Evolutionary conservation across 2,888 invertebrate genomes (phyloP).

Genomic region (Sialis fuliginosa): DNA sequence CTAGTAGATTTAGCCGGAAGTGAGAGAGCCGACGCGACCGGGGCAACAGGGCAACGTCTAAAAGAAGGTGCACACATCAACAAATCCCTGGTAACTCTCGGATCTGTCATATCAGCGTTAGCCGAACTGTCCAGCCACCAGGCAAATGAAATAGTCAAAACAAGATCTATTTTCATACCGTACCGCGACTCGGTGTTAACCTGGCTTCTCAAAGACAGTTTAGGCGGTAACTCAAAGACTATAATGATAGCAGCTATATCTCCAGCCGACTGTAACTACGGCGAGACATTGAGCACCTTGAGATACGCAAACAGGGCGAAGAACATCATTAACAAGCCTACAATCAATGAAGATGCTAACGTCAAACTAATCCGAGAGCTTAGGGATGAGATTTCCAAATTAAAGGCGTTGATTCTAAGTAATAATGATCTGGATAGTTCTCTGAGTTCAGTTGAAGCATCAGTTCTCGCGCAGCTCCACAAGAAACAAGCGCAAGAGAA

Average conservation of each 20-base stretch:
- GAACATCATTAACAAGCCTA: constrained; percentile 81
- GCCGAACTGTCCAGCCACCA: constrained; percentile 43
- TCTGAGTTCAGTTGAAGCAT: constrained; percentile 30
- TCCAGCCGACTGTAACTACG: constrained; percentile 60
- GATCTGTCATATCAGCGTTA: constrained; percentile 72
- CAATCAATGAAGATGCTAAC: constrained; percentile 79
- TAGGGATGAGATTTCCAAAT: constrained; percentile 66
- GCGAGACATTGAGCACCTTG: constrained; percentile 70
- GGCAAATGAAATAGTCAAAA: constrained; percentile 17
- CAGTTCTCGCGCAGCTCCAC: constrained; percentile 65
- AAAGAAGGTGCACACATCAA: constrained; percentile 85
- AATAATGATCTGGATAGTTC: constrained; percentile 44
- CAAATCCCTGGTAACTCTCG: constrained; percentile 74
- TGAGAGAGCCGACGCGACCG: constrained; percentile 75
- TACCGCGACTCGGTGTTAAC: constrained; percentile 79
- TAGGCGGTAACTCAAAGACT: constrained; percentile 81
- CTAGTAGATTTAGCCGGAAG: constrained; percentile 81
- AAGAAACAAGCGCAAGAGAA: constrained; percentile 84
- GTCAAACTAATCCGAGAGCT: constrained; percentile 74
- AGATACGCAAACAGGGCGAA: constrained; percentile 80
- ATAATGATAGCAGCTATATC: constrained; percentile 77
- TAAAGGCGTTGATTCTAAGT: constrained; percentile 55
- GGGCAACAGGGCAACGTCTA: constrained; percentile 76
- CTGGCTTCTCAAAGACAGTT: constrained; percentile 73
- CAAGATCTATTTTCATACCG: constrained; percentile 51